Evolutionary conservation across 2,113 vertebrate genomes (phyloP), one percentile per base, ranked within the genome.

Genomic region (Zosterops pallidus): DNA sequence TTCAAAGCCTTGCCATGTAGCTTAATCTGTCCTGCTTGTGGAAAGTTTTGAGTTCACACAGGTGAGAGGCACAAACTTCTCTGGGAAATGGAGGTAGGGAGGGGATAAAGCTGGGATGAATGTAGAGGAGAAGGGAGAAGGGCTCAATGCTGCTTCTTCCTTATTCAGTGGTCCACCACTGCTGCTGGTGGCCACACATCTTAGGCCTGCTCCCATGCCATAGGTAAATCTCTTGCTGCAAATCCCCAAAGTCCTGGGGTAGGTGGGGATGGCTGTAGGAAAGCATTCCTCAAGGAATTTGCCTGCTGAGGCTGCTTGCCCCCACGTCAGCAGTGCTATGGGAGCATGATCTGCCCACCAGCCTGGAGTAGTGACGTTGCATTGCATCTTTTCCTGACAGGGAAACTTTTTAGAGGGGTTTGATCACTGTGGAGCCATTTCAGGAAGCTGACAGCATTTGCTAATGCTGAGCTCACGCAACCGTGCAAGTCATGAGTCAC

Each of bases 401-500:
- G 29, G 17, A 60, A 83, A 83, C 20, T 86, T 72, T 89, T 83
- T 55, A 26, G 50, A 70, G 35, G 42, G 22, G 20, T 68, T 86
- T 95, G 86, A 92, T 95, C 68, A 44, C 46, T 1, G 5, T 44
- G 76, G 86, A 89, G 47, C 83, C 12, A 4, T 70, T 88, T 81
- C 76, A 93, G 86, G 55, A 83, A 86, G 49, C 72, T 92, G 92
- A 81, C 71, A 55, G 85, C 4, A 1, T 80, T 90, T 83, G 76
- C 88, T 88, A 42, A 77, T 39, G 64, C 86, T 90, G 76, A 89
- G 47, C 69, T 90, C 76, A 80, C 0, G 2, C 72, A 88, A 6
- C 72, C 1, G 0, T 83, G 53, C 6, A 11, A 95, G 77, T 56
- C 44, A n/a, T 17, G 20, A 95, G 84, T 76, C 86, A 65, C 14